phyloP scores from a whole-genome alignment of 2,113 vertebrate genomes.

The Fregetta grallaria region DNA sequence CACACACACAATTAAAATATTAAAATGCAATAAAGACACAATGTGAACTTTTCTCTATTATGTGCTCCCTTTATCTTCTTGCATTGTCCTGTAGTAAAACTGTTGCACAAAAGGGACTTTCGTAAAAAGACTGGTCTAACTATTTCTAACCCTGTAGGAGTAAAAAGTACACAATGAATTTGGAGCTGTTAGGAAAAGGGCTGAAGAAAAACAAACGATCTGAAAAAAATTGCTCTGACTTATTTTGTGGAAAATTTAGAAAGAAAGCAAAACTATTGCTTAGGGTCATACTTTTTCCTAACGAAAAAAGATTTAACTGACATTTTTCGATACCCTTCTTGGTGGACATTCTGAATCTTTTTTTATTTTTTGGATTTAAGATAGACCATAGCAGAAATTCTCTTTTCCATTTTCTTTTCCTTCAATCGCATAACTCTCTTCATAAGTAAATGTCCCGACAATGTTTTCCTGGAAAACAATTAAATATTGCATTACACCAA shows the following conservation, averaged over 20 bases:
- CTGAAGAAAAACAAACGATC: background rate
- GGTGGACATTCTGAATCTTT: background rate
- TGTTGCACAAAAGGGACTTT: background rate
- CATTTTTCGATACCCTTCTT: background rate
- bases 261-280: background rate
- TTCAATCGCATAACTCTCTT: background rate
- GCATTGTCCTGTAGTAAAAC: background rate
- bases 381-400: background rate
- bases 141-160: background rate
- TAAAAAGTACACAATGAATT: background rate
- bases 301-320: background rate
- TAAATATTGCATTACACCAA: background rate
- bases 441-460: background rate
- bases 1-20: background rate
- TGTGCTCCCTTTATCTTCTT: background rate
- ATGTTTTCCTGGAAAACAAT: background rate
- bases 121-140: background rate
- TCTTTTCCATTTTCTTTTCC: background rate
- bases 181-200: background rate
- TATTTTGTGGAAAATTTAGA: background rate
- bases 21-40: background rate
- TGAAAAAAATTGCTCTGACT: background rate
- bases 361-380: background rate
- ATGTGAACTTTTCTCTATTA: background rate
- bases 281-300: background rate